Evolutionary conservation across 2,888 invertebrate species (phyloP).

Genomic region (Galerucella pusilla): DNA sequence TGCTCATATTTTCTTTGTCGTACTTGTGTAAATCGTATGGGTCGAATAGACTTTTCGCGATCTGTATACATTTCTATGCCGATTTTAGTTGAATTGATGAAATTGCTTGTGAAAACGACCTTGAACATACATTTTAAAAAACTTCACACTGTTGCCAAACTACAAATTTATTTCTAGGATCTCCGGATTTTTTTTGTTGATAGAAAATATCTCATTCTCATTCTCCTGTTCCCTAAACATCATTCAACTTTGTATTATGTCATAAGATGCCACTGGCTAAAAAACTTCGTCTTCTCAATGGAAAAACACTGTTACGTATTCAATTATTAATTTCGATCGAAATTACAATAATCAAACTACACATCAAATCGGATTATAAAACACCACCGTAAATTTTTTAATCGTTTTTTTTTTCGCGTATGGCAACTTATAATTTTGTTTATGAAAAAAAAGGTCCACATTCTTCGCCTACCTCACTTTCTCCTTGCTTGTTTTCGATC

Average conservation of each 20-base stretch:
- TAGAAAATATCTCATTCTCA: not conserved
- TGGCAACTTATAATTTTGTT: conserved; percentile 23
- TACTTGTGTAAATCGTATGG: too few species aligned
- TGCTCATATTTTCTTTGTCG: too few species aligned
- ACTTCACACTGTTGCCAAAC: too few species aligned
- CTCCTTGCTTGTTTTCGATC: conserved; percentile 32
- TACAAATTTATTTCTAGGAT: too few species aligned
- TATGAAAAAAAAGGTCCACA: conserved; percentile 30
- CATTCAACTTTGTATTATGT: conserved; percentile 6
- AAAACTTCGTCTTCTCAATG: not conserved
- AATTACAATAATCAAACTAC: conserved; percentile 27
- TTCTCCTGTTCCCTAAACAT: not conserved
- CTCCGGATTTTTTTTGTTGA: not conserved
- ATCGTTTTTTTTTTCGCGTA: conserved; percentile 5
- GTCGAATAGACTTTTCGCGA: too few species aligned
- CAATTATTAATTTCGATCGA: conserved; percentile 21
- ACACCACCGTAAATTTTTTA: conserved; percentile 18
- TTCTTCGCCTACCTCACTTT: conserved; percentile 33
- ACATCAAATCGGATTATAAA: conserved; percentile 12
- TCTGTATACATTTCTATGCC: too few species aligned
- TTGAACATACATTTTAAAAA: too few species aligned
- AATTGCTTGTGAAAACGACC: too few species aligned
- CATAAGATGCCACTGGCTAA: not conserved
- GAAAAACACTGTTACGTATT: not conserved
- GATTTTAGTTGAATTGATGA: too few species aligned